Evolutionary conservation across 2,797 vertebrate genomes (phyloP).

Genomic region (Epinephelus awoara): DNA sequence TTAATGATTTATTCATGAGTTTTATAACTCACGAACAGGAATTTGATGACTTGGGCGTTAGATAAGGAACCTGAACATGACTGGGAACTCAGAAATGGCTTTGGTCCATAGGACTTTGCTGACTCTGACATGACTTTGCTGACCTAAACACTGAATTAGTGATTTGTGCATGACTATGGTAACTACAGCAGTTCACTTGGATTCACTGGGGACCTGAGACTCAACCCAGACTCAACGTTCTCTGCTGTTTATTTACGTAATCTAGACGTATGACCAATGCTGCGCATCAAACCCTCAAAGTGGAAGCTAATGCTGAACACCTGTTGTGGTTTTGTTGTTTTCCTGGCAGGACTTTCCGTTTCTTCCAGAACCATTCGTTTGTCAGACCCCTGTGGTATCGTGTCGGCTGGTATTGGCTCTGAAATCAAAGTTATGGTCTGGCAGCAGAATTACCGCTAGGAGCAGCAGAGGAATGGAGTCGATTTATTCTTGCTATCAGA

Average conservation of each 20-base stretch:
- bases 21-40: background rate
- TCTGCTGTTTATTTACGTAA: background rate
- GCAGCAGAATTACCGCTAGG: conserved; percentile 10
- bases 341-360: conserved; percentile 36
- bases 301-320: conserved; percentile 53
- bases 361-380: conserved; percentile 6
- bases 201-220: background rate
- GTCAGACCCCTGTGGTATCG: conserved; percentile 28
- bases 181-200: background rate
- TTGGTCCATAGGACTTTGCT: too few relatives aligned
- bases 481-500: conserved; percentile 18
- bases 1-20: background rate
- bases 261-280: conserved; percentile 4
- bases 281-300: conserved; percentile 11
- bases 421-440: conserved; percentile 37
- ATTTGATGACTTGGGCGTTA: background rate
- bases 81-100: too few relatives aligned
- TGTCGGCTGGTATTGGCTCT: conserved; percentile 23
- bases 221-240: background rate
- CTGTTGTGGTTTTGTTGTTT: conserved; percentile 49
- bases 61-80: background rate
- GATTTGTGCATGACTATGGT: background rate
- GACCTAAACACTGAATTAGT: background rate
- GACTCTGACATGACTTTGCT: background rate
- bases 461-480: conserved; percentile 19